Percentiles rank a stretch among this genome's conserved stretches.
phyloP scores from a whole-genome alignment of 2,888 invertebrate species.

The Sphaerophoria taeniata region DNA sequence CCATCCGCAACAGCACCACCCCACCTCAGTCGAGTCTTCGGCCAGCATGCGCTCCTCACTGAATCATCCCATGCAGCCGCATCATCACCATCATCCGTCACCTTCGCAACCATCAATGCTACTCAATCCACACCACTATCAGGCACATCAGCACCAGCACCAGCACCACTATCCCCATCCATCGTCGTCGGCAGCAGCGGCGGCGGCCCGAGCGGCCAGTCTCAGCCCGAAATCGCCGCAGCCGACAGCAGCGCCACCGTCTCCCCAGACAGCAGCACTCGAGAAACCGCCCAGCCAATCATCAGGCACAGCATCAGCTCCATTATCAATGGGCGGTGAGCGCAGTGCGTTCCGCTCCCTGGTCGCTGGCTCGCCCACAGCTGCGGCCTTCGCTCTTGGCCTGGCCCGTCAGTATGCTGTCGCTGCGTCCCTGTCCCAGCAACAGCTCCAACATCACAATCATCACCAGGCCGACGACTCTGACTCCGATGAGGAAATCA shows the following conservation, averaged over 20 bases:
- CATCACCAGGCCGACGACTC: constrained; percentile 77
- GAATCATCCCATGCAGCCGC: constrained; percentile 76
- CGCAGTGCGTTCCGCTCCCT: constrained; percentile 94
- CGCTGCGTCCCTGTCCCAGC: constrained; percentile 81
- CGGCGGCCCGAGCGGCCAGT: constrained; percentile 60
- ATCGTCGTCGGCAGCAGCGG: background rate
- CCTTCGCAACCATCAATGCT: constrained; percentile 54
- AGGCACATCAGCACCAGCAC: constrained; percentile 58
- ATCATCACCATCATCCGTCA: constrained; percentile 81
- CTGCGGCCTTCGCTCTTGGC: constrained; percentile 84
- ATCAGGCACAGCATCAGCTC: constrained; percentile 79
- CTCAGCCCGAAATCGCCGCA: constrained; percentile 63
- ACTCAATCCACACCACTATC: constrained; percentile 69
- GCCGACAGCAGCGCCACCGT: constrained; percentile 80
- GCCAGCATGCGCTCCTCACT: constrained; percentile 77
- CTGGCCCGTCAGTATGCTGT: constrained; percentile 81
- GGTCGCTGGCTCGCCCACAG: constrained; percentile 86
- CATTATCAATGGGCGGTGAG: constrained; percentile 91
- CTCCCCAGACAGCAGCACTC: constrained; percentile 44
- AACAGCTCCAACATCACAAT: constrained; percentile 77
- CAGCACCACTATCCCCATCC: constrained; percentile 72
- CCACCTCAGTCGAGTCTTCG: constrained; percentile 52
- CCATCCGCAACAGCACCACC: constrained; percentile 57
- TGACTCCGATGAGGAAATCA: constrained; percentile 89
- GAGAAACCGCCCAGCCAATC: constrained; percentile 77